These are phyloP conservation scores for Trididemnum clinides DNA, from an alignment of 23 tunicate species.

Conservation along the genomic window DNA sequence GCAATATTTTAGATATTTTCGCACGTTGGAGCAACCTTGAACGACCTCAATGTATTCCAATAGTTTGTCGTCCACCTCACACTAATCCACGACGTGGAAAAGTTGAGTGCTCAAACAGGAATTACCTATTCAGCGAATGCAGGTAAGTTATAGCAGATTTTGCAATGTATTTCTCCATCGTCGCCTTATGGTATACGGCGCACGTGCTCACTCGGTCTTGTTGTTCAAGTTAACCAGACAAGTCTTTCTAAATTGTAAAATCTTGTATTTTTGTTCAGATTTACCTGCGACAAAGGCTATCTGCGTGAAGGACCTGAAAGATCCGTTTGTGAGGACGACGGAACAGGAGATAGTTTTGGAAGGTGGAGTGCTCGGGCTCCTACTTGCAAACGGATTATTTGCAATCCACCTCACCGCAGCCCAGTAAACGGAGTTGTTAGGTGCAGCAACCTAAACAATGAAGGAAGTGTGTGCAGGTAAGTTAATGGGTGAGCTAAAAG, in stretches of 20 bases:
- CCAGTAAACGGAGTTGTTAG: slow-evolving; percentile 44
- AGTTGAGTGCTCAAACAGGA: neutral
- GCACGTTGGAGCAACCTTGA: neutral
- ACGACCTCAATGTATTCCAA: neutral
- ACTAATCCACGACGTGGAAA: neutral
- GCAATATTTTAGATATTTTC: neutral
- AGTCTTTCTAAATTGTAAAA: too few relatives aligned
- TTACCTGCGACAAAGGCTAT: slow-evolving; percentile 8
- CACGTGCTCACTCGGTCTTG: too few relatives aligned
- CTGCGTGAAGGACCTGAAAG: neutral
- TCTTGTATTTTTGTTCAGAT: neutral
- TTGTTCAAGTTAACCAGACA: too few relatives aligned
- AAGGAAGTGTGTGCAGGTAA: slow-evolving; percentile 51
- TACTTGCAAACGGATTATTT: slow-evolving; percentile 25
- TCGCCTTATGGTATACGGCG: too few relatives aligned
- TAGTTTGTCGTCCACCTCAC: neutral
- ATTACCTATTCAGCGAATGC: neutral
- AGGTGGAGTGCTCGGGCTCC: slow-evolving; percentile 38
- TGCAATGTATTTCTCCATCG: too few relatives aligned
- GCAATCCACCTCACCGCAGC: slow-evolving; percentile 46
- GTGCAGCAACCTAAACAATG: slow-evolving; percentile 35
- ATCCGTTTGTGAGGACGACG: slow-evolving; percentile 30
- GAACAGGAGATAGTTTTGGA: slow-evolving; percentile 30
- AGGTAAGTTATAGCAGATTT: too few relatives aligned
- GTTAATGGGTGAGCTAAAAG: neutral